Evolutionary conservation across 2,797 vertebrate genomes (phyloP), one percentile per base, ranked within the genome.

Genomic region (Gallinago nigripennis): DNA sequence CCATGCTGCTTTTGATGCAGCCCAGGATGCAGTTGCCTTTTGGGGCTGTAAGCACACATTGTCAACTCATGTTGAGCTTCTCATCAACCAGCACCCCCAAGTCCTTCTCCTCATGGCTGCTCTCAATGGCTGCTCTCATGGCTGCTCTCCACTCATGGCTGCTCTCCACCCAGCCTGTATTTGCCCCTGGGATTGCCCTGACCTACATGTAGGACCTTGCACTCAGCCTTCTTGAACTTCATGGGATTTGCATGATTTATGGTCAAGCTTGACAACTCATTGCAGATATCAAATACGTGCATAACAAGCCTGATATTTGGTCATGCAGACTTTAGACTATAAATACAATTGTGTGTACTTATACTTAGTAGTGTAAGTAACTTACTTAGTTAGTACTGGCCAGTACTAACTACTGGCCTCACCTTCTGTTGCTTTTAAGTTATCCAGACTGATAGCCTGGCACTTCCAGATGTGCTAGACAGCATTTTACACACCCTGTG

Each of bases 291-390:
- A 69, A 19, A 41, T 1, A 2, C 6, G 4, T 5, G 7, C 6
- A 0, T 8, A 70, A 4, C 27, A 58, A 37, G 58, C 50, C 4
- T 1, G 0, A 6, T 4, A 30, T 25, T 73, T 64, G 72, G 71
- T 41, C 35, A 9, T 33, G 71, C 88, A 66, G 60, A 6, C 50
- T 1, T 23, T 8, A 43, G 27, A 4, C 3, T 2, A 0, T 2
- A 13, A 33, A 11, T 5, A 6, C 48, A 53, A 33, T 20, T 46
- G 11, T 54, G 30, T 54, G 28, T 54, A 54, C 51, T 54, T 30
- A 31, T 31, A 54, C 28, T 54, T 30, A 31, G 28, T 54, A 54
- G 51, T 18, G 6, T 30, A 53, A 53, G 28, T 53, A 53, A 53
- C 51, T 19, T 19, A 53, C 28, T 30, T 53, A 18, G 4, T 53